Base-by-base conservation (phyloP, 2,888 invertebrate genomes). In the Cactoblastis cactorum region DNA sequence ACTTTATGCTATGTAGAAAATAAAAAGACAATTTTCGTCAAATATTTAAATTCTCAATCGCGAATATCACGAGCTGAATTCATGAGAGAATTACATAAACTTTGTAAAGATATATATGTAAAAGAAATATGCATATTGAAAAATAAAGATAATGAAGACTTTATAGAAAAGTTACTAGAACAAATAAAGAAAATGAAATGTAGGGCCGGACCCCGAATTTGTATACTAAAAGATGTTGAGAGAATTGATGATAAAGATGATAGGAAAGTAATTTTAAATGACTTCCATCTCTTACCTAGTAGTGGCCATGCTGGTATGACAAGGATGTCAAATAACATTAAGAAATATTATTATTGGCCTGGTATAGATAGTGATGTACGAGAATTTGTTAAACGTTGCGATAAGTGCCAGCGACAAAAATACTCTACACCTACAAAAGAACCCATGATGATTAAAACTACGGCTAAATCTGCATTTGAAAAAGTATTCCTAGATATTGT, bases 401-500 rank as follows among this genome's bases (percentile, higher is more conserved):
- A 34, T 12, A 37, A 51, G 14, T 53, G 53, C 19, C 49, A 46
- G n/a, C 14, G 14, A 28, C 41, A 51, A 34, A 50, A 50, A 35
- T 41, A 53, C 22, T 53, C 39, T n/a, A 22, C 5, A 19, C 15
- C 37, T 9, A 48, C 22, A 5, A 50, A 47, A 35, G 49, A 55
- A 39, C 55, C 53, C 9, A 50, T 55, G 53, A 35, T 35, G 14
- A 50, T 53, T 5, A 53, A 49, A 0, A 37, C 34, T 1, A 50
- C 50, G 0, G 51, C 45, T 1, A 28, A 33, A 8, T 39, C 53
- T 1, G 37, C 55, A 8, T 55, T 55, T 32, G 55, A 55, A 28
- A 53, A 45, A 28, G 24, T 53, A 9, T 52, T 17, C 45, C 41
- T 53, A 48, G 53, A 53, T 39, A 8, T 55, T 19, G 54, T 53